Evolutionary conservation across 2,888 invertebrate genomes (phyloP), one percentile per base, ranked within the genome.

Genomic region (Physocephala rufipes): DNA sequence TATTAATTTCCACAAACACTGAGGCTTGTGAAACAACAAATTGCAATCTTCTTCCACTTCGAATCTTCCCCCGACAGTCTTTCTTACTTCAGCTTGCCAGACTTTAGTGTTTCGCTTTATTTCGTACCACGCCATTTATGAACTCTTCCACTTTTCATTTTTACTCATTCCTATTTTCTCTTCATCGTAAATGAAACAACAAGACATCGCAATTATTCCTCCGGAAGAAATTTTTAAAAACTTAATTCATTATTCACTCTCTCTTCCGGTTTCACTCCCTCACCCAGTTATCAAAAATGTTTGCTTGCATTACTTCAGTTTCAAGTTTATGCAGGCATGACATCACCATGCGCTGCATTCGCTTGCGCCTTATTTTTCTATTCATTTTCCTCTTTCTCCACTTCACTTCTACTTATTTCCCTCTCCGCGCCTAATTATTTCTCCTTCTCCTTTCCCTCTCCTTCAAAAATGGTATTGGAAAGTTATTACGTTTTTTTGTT

Each of bases 301-400:
- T 13, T 5, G 21, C 58, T 12, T 5, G n/a, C 59, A 26, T 26
- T 59, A 13, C 59, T 24, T 59, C 28, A 26, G 28, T 26, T 59
- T 26, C 28, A 15, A 12, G 21, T 53, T 53, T 53, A 19, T 12
- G 24, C 59, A 28, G 59, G 7, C 13, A 2, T 24, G 59, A 59
- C 21, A 43, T 12, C 58, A 36, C 3, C 58, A 36, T 47, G 28
- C 24, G n/a, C 47, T 47, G 59, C 24, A 58, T 65, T 47, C 70
- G 43, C 64, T 47, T 64, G 64, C 43, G 26, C 30, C 26, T 36
- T 16, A 58, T 69, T 36, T 45, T 66, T 19, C 7, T n/a, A 59
- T 15, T 28, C 47, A 36, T 9, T 36, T 36, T 7, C 2, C 43
- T 30, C 15, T 64, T 15, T 24, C 19, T 64, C 28, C 47, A 15